Conservation (phyloP, 2,113 vertebrate genomes). For the Percopsis transmontana region DNA sequence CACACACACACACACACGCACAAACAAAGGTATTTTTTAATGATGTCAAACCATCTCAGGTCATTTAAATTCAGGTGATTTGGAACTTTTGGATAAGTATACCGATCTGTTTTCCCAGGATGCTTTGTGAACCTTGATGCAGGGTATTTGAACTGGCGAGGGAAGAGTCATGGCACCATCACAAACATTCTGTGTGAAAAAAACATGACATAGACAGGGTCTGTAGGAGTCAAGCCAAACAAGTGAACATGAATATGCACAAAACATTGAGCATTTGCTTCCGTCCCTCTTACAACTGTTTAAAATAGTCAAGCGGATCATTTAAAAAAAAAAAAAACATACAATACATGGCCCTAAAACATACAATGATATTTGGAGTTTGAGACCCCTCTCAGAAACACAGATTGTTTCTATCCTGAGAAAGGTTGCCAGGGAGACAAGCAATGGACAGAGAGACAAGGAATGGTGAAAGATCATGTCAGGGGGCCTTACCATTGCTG, state of each 20-base stretch:
- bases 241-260: neutral
- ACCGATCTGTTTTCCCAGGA: constrained; percentile 71
- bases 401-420: constrained; percentile 6
- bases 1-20: constrained; percentile 5
- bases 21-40: neutral
- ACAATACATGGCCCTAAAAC: no score
- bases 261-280: no score
- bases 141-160: constrained; percentile 60
- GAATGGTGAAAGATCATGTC: neutral
- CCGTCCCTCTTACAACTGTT: no score
- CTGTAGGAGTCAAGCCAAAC: neutral
- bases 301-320: no score
- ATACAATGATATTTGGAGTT: neutral
- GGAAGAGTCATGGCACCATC: constrained; percentile 32
- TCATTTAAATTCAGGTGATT: neutral
- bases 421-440: constrained; percentile 16
- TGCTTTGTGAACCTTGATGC: constrained; percentile 57
- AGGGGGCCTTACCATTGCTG: constrained; percentile 55
- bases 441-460: neutral
- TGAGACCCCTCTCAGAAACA: constrained; percentile 17
- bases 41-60: no score
- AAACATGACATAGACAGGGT: constrained; percentile 21
- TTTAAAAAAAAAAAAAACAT: no score
- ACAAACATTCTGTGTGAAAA: constrained; percentile 58
- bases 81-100: constrained; percentile 40